Percentiles rank a stretch among this genome's conserved stretches.
phyloP scores from a whole-genome alignment of 2,113 vertebrate species.

The Ondatra zibethicus region DNA sequence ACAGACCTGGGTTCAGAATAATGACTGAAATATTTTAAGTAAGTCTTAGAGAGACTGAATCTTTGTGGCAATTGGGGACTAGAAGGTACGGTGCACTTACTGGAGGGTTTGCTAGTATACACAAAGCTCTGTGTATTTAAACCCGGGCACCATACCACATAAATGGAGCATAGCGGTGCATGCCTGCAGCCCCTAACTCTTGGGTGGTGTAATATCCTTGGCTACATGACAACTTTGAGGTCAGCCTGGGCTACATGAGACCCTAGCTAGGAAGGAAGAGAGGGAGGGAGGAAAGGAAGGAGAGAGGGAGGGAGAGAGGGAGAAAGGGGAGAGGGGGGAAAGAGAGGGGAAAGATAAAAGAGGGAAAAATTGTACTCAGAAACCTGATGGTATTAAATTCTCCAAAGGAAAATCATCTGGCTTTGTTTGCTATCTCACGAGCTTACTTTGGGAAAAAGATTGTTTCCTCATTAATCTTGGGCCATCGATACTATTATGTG shows the following conservation, averaged over 20 bases:
- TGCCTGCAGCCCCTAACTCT: not conserved
- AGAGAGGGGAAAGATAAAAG: too few relatives aligned
- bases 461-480: not conserved
- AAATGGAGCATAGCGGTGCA: too few relatives aligned
- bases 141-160: not conserved
- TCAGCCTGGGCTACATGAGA: not conserved
- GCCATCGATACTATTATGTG: not conserved
- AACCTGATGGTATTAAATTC: conserved; percentile 36
- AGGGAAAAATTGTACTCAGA: not conserved
- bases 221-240: not conserved
- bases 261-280: not conserved
- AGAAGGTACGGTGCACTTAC: not conserved
- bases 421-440: not conserved
- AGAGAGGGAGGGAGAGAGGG: accelerated
- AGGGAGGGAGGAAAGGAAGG: too few relatives aligned
- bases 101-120: not conserved
- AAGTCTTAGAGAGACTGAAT: not conserved
- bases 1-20: not conserved
- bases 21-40: not conserved
- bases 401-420: not conserved
- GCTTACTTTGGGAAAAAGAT: not conserved
- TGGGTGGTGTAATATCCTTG: not conserved
- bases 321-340: accelerated
- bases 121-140: not conserved
- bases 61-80: not conserved